phyloP scores from a whole-genome alignment of 2,113 vertebrate species.

The Lophotis ruficrista region DNA sequence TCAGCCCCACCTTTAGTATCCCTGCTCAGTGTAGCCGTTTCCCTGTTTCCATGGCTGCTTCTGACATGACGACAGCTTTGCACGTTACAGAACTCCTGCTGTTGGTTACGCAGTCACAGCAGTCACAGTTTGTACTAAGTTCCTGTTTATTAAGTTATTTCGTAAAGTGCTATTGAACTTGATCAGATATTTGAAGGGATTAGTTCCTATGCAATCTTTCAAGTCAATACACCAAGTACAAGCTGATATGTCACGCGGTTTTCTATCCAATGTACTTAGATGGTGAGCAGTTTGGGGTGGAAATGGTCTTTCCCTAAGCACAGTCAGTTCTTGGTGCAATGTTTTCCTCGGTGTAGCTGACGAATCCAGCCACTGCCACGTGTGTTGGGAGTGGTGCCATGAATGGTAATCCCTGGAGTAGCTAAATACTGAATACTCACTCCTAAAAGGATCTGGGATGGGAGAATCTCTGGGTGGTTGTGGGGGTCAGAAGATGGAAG shows the following conservation, averaged over 20 bases:
- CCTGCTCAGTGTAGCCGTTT: background rate
- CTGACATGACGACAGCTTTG: background rate
- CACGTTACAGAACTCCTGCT: fast-evolving
- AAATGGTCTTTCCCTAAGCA: background rate
- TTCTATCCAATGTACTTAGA: background rate
- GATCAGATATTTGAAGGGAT: background rate
- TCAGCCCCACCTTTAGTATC: background rate
- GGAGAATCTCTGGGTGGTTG: background rate
- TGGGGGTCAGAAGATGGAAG: background rate
- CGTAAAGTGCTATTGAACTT: background rate
- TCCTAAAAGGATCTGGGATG: background rate
- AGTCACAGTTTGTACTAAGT: background rate
- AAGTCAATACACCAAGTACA: background rate
- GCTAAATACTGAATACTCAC: background rate
- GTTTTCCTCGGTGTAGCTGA: background rate
- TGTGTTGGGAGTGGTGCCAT: background rate
- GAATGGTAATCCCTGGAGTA: background rate
- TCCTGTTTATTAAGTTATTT: background rate
- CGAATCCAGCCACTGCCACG: too few species aligned
- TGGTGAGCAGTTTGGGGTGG: background rate
- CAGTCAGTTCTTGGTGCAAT: too few species aligned
- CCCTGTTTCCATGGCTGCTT: too few species aligned
- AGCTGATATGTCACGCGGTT: too few species aligned
- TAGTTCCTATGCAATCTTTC: background rate
- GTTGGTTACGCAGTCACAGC: too few species aligned